Base-by-base conservation (phyloP, 2,888 invertebrate genomes). In the Erynnis tages region DNA sequence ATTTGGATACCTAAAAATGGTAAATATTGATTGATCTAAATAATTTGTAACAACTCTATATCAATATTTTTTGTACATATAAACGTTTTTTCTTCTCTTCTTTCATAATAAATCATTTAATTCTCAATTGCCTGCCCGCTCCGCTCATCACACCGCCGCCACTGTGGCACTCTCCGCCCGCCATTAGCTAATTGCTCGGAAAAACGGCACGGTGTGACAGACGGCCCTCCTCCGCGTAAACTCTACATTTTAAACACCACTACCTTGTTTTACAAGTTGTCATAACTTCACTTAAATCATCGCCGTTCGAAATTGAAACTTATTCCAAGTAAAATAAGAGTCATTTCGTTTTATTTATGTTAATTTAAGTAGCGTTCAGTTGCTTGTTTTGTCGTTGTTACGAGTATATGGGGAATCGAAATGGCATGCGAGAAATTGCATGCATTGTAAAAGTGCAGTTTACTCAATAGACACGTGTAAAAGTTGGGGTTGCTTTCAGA, bases 161-260 rank as follows among this genome's bases (percentile, higher is more conserved):
- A 41, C 46, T 45, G 48, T 38, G 50, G 30, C 43, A 27, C 48
- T 7, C 8, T 2, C 11, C 14, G 13, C 7, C 30, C 43, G 55
- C 63, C 66, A 73, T 73, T 72, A 71, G 65, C 65, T 69, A 71
- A 73, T 71, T 73, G 71, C 69, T 63, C 56, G 64, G 65, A 71
- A 72, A 65, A 69, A 63, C 62, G 56, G 56, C 65, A 30, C 48
- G 37, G 48, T 48, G 48, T 48, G 48, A 48, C 48, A 48, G 48
- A 30, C 40, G 32, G 7, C 59, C 21, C 35, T 8, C 27, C 46
- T 37, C 43, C 21, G 13, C 17, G 21, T 29, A 17, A 37, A 29
- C 35, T 23, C 49, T 23, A 16, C 50, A 38, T 34, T 37, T 25
- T 6, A 19, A 32, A 43, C 40, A 5, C 41, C 35, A 27, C 34